Conservation (phyloP, 2,113 vertebrate species). For the Actenoides lindsayi region DNA sequence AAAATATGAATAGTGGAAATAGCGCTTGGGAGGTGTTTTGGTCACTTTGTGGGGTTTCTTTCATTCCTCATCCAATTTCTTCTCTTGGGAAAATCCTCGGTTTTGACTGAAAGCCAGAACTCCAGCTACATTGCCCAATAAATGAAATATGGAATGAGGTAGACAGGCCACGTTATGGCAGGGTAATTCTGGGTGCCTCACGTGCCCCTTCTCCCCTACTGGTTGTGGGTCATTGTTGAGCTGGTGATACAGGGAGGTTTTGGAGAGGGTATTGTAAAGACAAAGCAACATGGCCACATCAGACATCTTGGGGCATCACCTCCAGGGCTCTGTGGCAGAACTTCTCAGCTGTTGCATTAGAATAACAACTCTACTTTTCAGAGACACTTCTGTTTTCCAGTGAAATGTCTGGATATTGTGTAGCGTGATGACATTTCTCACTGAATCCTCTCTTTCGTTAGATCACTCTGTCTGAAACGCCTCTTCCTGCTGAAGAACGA, state of each 20-base stretch:
- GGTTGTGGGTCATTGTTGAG: not conserved
- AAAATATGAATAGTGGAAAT: constrained; percentile 23
- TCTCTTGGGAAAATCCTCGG: not conserved
- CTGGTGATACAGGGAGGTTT: not conserved
- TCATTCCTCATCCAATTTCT: not conserved
- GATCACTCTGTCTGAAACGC: not conserved
- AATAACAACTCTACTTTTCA: not conserved
- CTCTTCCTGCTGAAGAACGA: not conserved
- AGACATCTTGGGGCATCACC: not conserved
- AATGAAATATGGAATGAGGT: not conserved
- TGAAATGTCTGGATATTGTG: not conserved
- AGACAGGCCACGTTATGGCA: not conserved
- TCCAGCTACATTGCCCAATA: not conserved
- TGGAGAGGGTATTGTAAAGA: not conserved
- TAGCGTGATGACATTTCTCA: not conserved
- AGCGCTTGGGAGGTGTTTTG: not conserved
- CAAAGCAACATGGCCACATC: not conserved
- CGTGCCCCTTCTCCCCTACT: not conserved
- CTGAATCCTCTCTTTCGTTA: not conserved
- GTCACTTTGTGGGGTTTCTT: not conserved
- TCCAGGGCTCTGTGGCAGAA: not conserved
- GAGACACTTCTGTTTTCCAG: not conserved
- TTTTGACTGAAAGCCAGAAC: constrained; percentile 20
- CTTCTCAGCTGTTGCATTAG: not conserved
- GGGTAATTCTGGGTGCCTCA: not conserved